A percentile compares a stretch with the other conserved stretches of the same genome.
phyloP scores from a whole-genome alignment of 2,797 vertebrate species.

The Odontamblyopus lacepedii region DNA sequence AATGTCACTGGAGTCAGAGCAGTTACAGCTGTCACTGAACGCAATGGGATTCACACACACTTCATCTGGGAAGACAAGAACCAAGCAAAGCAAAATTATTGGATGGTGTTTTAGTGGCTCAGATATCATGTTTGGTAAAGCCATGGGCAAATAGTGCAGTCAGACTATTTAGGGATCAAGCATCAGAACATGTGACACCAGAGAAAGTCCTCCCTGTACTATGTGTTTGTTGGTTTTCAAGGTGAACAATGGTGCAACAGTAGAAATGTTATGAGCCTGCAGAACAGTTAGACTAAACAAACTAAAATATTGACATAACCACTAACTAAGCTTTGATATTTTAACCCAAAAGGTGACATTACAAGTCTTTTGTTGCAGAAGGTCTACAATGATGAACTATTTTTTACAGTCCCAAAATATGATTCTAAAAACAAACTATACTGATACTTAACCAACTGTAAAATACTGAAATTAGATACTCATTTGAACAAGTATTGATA shows the following conservation, averaged over 20 bases:
- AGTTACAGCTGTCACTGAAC: conserved; percentile 97
- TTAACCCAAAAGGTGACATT: background rate
- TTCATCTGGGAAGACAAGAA: conserved; percentile 82
- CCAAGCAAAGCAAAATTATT: conserved; percentile 8
- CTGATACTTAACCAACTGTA: background rate
- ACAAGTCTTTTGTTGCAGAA: background rate
- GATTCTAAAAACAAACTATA: background rate
- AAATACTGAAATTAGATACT: background rate
- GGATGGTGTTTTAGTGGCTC: background rate
- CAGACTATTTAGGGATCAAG: conserved; percentile 34
- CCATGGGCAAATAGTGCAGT: conserved; percentile 5
- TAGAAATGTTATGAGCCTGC: background rate
- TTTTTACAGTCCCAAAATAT: background rate
- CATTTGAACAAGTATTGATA: too few relatives aligned
- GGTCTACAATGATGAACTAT: background rate
- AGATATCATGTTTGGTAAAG: background rate
- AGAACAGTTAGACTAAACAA: background rate
- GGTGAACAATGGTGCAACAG: conserved; percentile 15
- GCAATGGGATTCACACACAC: conserved; percentile 94
- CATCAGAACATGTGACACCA: conserved; percentile 45
- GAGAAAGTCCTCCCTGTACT: conserved; percentile 23
- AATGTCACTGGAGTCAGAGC: conserved; percentile 98
- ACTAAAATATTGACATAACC: background rate
- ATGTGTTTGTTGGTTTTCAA: conserved; percentile 29
- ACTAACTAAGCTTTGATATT: background rate